A percentile compares a stretch with the other conserved stretches of the same genome.
phyloP scores from a whole-genome alignment of 2,113 vertebrate genomes.

The Drymodes brunneopygia region DNA sequence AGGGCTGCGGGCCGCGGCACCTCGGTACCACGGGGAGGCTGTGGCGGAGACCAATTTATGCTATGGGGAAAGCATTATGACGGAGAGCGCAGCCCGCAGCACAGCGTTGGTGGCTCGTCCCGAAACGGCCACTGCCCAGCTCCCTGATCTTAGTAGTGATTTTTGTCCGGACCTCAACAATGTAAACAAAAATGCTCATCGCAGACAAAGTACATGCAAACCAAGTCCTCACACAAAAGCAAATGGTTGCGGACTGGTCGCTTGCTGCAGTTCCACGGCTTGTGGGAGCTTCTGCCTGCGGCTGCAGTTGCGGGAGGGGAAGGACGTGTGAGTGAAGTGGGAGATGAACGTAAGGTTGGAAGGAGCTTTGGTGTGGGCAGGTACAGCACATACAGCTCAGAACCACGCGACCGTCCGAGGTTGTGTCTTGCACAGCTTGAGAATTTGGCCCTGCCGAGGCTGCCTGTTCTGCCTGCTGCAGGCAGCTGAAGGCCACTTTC shows the following conservation, averaged over 20 bases:
- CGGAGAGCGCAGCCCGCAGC: neutral
- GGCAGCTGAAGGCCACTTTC: neutral
- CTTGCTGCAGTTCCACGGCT: fast-evolving
- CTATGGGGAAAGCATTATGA: fast-evolving
- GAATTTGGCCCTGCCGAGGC: neutral
- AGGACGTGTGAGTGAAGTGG: fast-evolving
- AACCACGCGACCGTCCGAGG: fast-evolving
- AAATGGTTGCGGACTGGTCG: fast-evolving
- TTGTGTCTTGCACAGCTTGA: neutral
- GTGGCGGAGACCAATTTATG: fast-evolving
- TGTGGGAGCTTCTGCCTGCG: neutral
- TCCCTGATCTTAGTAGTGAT: neutral
- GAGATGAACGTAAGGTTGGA: neutral
- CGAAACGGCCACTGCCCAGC: neutral
- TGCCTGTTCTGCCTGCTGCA: neutral
- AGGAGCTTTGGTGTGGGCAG: neutral
- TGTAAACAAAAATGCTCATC: neutral
- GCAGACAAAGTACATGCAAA: neutral
- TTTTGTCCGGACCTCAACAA: neutral
- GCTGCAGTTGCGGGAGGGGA: neutral
- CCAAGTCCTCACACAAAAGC: fast-evolving
- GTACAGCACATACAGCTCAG: neutral
- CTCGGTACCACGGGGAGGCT: neutral
- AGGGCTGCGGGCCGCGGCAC: neutral
- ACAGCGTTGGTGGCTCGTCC: neutral